phyloP scores from a whole-genome alignment of 1,140 invertebrate species.

The Anastrepha ludens region DNA sequence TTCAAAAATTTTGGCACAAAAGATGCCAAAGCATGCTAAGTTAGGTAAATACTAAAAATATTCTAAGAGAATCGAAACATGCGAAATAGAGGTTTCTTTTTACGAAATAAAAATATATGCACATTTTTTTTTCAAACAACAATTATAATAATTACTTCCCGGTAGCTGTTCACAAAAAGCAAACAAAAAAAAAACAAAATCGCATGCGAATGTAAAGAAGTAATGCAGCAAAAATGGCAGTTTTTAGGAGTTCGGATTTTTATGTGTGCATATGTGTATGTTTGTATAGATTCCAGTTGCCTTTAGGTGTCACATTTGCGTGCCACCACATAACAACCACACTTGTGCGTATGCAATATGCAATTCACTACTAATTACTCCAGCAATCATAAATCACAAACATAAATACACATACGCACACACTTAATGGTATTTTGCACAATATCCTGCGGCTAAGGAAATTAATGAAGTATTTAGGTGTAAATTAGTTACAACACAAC shows the following conservation, averaged over 20 bases:
- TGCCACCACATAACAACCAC: not conserved
- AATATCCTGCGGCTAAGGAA: conserved; percentile 26
- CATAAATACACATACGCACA: no score
- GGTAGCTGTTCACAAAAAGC: not conserved
- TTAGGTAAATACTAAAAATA: no score
- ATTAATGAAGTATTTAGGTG: conserved; percentile 13
- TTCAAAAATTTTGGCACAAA: no score
- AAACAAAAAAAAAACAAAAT: no score
- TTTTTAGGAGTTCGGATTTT: not conserved
- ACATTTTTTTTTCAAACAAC: not conserved
- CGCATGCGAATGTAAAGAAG: no score
- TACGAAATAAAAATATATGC: not conserved
- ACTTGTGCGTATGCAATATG: not conserved
- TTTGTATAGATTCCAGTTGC: not conserved
- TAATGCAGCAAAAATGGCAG: no score
- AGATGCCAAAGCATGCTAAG: no score
- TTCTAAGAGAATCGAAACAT: no score
- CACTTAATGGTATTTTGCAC: not conserved
- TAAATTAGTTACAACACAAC: not conserved
- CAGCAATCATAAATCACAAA: not conserved
- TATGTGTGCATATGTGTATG: not conserved
- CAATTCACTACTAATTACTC: not conserved
- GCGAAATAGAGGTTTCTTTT: no score
- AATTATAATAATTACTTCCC: not conserved
- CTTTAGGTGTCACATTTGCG: not conserved